Conservation (phyloP, 2,113 vertebrate genomes). For the Probosciger aterrimus region DNA sequence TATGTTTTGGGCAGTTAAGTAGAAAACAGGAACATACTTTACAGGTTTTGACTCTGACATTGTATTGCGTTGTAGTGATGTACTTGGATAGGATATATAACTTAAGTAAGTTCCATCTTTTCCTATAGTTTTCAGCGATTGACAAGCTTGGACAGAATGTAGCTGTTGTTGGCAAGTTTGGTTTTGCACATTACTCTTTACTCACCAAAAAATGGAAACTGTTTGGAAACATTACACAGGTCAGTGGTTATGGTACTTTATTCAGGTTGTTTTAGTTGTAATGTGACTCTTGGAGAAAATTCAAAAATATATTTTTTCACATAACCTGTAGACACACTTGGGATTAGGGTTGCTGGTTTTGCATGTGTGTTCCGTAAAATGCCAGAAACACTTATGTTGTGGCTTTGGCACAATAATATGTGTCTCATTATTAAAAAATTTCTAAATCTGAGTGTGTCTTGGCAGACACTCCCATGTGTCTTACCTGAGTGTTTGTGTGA, state of each 20-base stretch:
- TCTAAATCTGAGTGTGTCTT: fast-evolving
- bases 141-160: constrained; percentile 94
- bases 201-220: constrained; percentile 98
- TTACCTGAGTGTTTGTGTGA: background rate
- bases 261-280: background rate
- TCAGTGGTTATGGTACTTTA: constrained; percentile 54
- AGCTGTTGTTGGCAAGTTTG: constrained; percentile 93
- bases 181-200: constrained; percentile 97
- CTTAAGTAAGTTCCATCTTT: background rate
- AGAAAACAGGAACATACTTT: background rate
- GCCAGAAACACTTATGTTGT: background rate
- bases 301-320: background rate
- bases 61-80: background rate
- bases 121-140: constrained; percentile 91
- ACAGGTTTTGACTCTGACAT: background rate
- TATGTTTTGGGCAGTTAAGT: background rate
- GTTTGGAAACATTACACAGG: constrained; percentile 98
- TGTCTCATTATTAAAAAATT: background rate
- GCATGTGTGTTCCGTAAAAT: background rate
- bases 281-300: background rate
- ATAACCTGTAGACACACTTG: background rate
- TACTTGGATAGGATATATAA: background rate
- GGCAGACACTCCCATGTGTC: background rate
- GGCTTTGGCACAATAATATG: background rate
- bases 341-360: background rate